Conservation (phyloP, 2,113 vertebrate genomes). For the Lathamus discolor region DNA sequence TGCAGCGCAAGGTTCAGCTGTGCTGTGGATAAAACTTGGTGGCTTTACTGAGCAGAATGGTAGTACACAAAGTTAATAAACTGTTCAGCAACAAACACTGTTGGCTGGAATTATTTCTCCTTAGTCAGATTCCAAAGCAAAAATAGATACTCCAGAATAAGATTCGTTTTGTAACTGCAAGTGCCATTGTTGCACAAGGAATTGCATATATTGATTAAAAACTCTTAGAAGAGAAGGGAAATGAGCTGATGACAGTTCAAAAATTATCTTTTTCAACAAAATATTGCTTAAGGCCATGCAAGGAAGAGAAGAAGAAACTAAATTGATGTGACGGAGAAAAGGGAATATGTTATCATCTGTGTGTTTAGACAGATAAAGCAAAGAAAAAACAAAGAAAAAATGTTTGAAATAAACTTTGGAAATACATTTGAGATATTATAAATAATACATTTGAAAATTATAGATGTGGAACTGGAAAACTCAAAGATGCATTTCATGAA, state of each 20-base stretch:
- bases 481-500: not conserved
- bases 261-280: slow-evolving; percentile 1
- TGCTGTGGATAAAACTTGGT: not conserved
- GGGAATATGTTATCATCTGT: not conserved
- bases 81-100: not conserved
- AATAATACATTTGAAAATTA: not conserved
- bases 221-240: not conserved
- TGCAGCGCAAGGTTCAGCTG: not conserved
- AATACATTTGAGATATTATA: not conserved
- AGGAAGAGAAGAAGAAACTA: not conserved
- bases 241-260: not conserved
- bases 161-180: not conserved
- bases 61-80: not conserved
- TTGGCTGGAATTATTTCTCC: not conserved
- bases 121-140: not conserved
- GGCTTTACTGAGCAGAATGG: not conserved
- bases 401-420: not conserved
- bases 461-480: not conserved
- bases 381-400: not conserved
- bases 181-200: not conserved
- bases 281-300: not conserved
- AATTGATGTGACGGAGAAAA: not conserved
- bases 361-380: not conserved
- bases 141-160: not conserved
- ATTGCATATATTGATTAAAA: slow-evolving; percentile 12